Base-by-base conservation (phyloP, 1,140 invertebrate genomes). In the Scaptomyza hsui region DNA sequence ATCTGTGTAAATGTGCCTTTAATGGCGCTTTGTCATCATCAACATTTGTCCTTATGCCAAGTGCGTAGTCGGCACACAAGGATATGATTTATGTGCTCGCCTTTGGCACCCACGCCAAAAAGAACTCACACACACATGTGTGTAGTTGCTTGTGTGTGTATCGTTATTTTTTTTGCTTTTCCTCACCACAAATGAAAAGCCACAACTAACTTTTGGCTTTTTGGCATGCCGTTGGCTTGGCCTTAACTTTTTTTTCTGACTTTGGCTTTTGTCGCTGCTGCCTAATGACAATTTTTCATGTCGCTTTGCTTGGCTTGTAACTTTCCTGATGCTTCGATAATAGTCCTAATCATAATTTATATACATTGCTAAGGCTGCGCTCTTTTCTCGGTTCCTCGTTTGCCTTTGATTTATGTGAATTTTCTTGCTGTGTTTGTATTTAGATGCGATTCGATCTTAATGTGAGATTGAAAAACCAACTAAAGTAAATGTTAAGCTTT, bases 11-110 rank as follows among this genome's bases (percentile, higher is more conserved):
- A 86, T 86, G 82, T 69, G 67, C 71, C 75, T 82, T 86, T 86
- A 88, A 86, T 86, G 82, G 82, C 82, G 74, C 82, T 86, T 86
- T 86, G 82, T 86, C 82, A 86, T 86, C 82, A 86, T 86, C 82
- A 86, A 86, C 82, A 86, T 86, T 86, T 86, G 82, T 86, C 82
- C 82, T 82, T 72, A 75, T 63, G 76, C 80, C 68, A 72, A 86
- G 76, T 88, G 81, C 77, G 81, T 88, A 81, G 72, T 81, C 68
- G 56, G 55, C 74, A 65, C 67, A 72, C 70, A 52, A 65, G 70
- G 61, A 88, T 81, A 86, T 86, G 81, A 86, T 86, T 86, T 88
- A 86, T 86, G 81, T 74, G 52, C 42, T 44, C 61, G 16, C 55
- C 74, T 61, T 2, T 65, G 76, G 60, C 78, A 70, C 69, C 69